A percentile compares a stretch with the other conserved stretches of the same genome.
phyloP scores from a whole-genome alignment of 2,888 invertebrate species.

The Laothoe populi region DNA sequence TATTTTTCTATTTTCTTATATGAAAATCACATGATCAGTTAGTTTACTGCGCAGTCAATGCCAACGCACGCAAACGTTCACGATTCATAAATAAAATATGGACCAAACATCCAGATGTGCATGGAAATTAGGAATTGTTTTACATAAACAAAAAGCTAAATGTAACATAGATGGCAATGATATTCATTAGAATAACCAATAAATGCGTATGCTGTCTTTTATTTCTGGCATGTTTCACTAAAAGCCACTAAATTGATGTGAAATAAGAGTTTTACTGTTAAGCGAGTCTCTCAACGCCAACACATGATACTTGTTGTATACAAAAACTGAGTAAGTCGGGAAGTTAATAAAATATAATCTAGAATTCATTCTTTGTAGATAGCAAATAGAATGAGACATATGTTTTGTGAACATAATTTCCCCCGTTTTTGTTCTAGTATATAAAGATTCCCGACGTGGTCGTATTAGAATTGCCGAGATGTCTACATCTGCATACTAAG shows the following conservation, averaged over 20 bases:
- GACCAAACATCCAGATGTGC: slow-evolving; percentile 27
- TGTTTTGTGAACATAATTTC: slow-evolving; percentile 51
- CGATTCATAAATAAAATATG: slow-evolving; percentile 30
- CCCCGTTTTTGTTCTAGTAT: slow-evolving; percentile 48
- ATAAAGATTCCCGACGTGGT: slow-evolving; percentile 35
- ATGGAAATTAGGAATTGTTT: slow-evolving; percentile 21
- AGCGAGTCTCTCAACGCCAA: slow-evolving; percentile 48
- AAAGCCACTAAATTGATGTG: slow-evolving; percentile 50
- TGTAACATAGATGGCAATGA: slow-evolving; percentile 44
- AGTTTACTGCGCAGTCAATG: slow-evolving; percentile 18
- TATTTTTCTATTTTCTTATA: slow-evolving; percentile 25
- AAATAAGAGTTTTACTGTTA: slow-evolving; percentile 34
- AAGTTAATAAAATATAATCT: slow-evolving; percentile 63
- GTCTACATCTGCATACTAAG: slow-evolving; percentile 21
- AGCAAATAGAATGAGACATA: slow-evolving; percentile 50
- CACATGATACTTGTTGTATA: slow-evolving; percentile 55
- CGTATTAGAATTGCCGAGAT: slow-evolving; percentile 28
- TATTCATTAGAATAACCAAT: slow-evolving; percentile 51
- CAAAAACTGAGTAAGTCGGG: slow-evolving; percentile 52
- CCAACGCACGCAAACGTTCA: slow-evolving; percentile 23
- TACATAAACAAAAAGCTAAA: slow-evolving; percentile 1
- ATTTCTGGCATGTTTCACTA: slow-evolving; percentile 55
- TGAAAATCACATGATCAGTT: slow-evolving; percentile 28
- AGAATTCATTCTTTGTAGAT: slow-evolving; percentile 54
- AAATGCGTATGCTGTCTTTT: slow-evolving; percentile 50